These are phyloP conservation scores for Eubasilissa splendida DNA, from an alignment of 2,888 invertebrate genomes.

Conservation along the genomic window DNA sequence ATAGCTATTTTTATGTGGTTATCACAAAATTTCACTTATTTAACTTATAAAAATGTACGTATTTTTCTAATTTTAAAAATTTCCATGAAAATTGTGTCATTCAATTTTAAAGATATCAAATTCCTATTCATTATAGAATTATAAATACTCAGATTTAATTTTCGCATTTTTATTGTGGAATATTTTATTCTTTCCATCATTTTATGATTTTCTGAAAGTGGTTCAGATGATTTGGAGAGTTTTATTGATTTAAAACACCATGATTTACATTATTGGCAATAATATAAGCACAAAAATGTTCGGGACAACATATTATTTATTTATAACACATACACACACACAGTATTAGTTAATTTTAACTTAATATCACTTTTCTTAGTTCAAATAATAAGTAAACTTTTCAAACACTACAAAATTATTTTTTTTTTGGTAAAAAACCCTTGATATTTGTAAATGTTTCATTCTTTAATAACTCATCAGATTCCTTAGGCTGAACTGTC, in stretches of 20 bases:
- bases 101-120: conserved; percentile 9
- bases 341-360: too few species aligned
- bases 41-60: conserved; percentile 10
- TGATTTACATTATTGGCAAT: too few species aligned
- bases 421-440: not conserved
- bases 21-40: not conserved
- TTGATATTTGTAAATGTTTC: not conserved
- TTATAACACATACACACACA: too few species aligned
- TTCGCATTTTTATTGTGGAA: conserved; percentile 9
- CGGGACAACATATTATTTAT: too few species aligned
- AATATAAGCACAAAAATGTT: too few species aligned
- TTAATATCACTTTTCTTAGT: too few species aligned
- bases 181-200: conserved; percentile 9
- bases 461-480: not conserved
- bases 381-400: too few species aligned
- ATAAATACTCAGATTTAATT: conserved; percentile 16
- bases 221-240: too few species aligned
- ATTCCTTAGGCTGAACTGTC: not conserved
- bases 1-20: not conserved
- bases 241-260: too few species aligned
- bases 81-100: conserved; percentile 17
- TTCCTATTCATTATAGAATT: conserved; percentile 11
- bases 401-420: not conserved
- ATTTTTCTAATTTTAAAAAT: conserved; percentile 25
- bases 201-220: too few species aligned